These are phyloP conservation scores for Ophion obscuratus DNA, from an alignment of 2,888 invertebrate genomes.

Conservation along the genomic window DNA sequence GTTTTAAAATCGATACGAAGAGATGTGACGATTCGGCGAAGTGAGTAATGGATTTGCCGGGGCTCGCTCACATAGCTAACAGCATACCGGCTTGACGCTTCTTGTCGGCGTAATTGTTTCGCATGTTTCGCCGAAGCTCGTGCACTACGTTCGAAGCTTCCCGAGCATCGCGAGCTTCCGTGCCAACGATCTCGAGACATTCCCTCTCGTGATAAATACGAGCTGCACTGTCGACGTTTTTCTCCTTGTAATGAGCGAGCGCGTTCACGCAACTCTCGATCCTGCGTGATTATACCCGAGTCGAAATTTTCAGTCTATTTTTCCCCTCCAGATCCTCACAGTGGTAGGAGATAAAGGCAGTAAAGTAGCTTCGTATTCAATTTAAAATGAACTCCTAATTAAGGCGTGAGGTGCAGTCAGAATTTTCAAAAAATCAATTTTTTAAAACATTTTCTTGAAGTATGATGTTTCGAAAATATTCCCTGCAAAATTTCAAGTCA, in stretches of 20 bases:
- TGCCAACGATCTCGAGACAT: slow-evolving; percentile 36
- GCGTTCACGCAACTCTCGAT: slow-evolving; percentile 66
- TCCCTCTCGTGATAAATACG: slow-evolving; percentile 67
- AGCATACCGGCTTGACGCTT: slow-evolving; percentile 72
- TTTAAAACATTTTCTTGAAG: too few species aligned
- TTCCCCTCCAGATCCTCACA: too few species aligned
- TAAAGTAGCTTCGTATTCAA: too few species aligned
- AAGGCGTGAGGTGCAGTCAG: too few species aligned
- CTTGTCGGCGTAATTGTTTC: slow-evolving; percentile 60
- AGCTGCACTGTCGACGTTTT: slow-evolving; percentile 65
- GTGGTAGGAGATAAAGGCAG: too few species aligned
- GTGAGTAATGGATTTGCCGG: background rate
- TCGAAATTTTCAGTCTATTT: too few species aligned
- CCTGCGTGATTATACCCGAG: slow-evolving; percentile 53
- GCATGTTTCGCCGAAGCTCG: slow-evolving; percentile 52
- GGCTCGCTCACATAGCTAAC: slow-evolving; percentile 69
- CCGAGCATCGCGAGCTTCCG: slow-evolving; percentile 39
- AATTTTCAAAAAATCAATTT: too few species aligned
- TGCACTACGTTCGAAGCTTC: slow-evolving; percentile 50
- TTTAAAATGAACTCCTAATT: too few species aligned
- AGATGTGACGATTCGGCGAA: background rate
- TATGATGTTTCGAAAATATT: too few species aligned
- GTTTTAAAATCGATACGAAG: background rate
- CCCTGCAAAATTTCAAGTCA: too few species aligned
- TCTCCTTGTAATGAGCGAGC: slow-evolving; percentile 74